Evolutionary conservation across 2,888 invertebrate species (phyloP).

Genomic region (Xylota segnis): DNA sequence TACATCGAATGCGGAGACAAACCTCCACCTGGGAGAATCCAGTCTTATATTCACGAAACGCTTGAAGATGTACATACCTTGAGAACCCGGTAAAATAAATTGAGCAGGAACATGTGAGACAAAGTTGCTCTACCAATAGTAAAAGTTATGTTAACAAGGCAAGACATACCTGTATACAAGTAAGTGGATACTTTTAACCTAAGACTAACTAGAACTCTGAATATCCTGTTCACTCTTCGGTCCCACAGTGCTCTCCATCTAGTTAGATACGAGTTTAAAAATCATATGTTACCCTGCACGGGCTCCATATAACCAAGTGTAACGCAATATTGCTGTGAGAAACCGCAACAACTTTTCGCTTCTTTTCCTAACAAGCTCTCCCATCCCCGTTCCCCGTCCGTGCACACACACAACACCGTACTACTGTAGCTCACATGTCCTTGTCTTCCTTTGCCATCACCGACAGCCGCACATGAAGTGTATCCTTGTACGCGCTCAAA

Average conservation of each 20-base stretch:
- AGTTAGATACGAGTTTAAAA: constrained; percentile 38
- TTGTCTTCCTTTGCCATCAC: constrained; percentile 50
- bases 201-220: too few relatives aligned
- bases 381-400: neutral
- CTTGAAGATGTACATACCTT: too few relatives aligned
- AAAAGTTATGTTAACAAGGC: too few relatives aligned
- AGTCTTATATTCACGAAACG: too few relatives aligned
- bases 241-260: constrained; percentile 48
- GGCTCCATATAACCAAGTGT: constrained; percentile 6
- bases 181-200: too few relatives aligned
- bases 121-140: too few relatives aligned
- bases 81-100: too few relatives aligned
- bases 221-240: constrained; percentile 20
- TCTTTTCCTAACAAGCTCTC: constrained; percentile 35
- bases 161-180: too few relatives aligned
- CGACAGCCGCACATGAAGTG: constrained; percentile 27
- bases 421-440: constrained; percentile 35
- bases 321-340: constrained; percentile 58
- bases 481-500: constrained; percentile 46
- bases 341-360: constrained; percentile 66
- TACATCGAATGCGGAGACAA: too few relatives aligned
- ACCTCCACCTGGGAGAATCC: too few relatives aligned
- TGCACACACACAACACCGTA: neutral
- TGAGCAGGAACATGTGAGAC: too few relatives aligned
- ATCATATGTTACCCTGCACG: constrained; percentile 61